phyloP scores from a whole-genome alignment of 2,113 vertebrate species.

The Pangasianodon gigas region DNA sequence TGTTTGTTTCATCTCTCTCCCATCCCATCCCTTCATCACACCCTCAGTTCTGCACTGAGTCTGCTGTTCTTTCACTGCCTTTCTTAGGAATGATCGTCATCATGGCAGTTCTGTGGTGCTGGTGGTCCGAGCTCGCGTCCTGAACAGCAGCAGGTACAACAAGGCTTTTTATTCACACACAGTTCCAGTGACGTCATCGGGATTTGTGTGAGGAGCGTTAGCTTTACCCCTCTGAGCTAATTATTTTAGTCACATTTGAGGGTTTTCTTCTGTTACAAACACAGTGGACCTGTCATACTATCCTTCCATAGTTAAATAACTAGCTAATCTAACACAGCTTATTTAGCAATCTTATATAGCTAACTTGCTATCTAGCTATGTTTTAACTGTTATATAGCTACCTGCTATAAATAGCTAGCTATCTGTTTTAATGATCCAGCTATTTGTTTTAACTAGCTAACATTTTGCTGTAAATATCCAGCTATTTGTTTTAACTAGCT shows the following conservation, averaged over 20 bases:
- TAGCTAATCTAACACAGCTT: not conserved
- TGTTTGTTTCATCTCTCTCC: slow-evolving; percentile 52
- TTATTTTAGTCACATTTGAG: too few relatives aligned
- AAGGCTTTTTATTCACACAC: slow-evolving; percentile 34
- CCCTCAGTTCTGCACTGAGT: slow-evolving; percentile 73
- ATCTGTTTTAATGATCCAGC: not conserved
- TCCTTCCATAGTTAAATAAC: not conserved
- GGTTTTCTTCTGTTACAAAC: not conserved
- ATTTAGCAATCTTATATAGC: not conserved
- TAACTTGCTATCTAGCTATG: not conserved
- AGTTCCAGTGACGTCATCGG: not conserved
- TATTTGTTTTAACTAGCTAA: not conserved
- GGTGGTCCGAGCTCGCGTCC: slow-evolving; percentile 87
- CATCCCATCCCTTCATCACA: slow-evolving; percentile 61
- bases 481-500: not conserved
- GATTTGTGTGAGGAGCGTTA: too few relatives aligned
- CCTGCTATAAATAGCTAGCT: not conserved
- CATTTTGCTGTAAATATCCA: not conserved
- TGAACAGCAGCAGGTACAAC: slow-evolving; percentile 82
- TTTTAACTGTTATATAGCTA: not conserved
- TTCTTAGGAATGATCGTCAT: slow-evolving; percentile 92
- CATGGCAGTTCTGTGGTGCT: slow-evolving; percentile 89
- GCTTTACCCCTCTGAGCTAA: too few relatives aligned
- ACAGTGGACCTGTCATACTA: not conserved
- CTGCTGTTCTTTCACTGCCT: slow-evolving; percentile 82